Base-by-base conservation (phyloP, 2,113 vertebrate genomes). In the Tilapia sparmanii region DNA sequence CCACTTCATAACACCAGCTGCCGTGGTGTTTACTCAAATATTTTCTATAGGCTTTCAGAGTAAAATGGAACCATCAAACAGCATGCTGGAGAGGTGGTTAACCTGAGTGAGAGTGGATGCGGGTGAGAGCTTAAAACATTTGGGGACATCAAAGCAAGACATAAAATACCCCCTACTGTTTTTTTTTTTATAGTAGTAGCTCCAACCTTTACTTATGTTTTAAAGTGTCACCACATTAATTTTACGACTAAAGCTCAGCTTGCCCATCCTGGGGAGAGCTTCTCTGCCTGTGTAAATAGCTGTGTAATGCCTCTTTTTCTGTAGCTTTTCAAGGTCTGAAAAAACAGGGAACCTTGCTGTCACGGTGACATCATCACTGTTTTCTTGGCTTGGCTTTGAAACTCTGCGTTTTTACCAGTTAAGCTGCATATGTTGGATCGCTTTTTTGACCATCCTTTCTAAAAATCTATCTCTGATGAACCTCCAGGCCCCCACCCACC, bases 1-100 rank as follows among this genome's bases (percentile, higher is more conserved):
- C 71, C 80, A 40, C 93, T 93, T 88, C 81, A 88, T 83, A 84
- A 90, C 88, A 91, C 79, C 90, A 91, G 91, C 90, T 90, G 90
- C 35, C 76, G n/a, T 81, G 8, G 76, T 83, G 61, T 89, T 91
- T 87, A 82, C 40, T 63, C 35, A 82, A 45, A 82, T 71, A 24
- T 78, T 59, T 86, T 88, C 85, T 68, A 45, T 66, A 22, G 33
- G 40, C 50, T 40, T 84, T 73, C 35, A 79, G 53, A 61, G 68
- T 10, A 38, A 73, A 40, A 40, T 7, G 8, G 7, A 61, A 45
- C 8, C 22, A 63, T 38, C 33, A 78, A 78, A 80, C n/a, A 35
- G 52, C 71, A 42, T n/a, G 16, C 8, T 22, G 5, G 10, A 85
- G 35, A 47, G 22, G 22, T 12, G 10, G 22, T 68, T 42, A 26